Evolutionary conservation across 1,140 invertebrate species (phyloP), one percentile per base, ranked within the genome.

Genomic region (Sycobia sp.): DNA sequence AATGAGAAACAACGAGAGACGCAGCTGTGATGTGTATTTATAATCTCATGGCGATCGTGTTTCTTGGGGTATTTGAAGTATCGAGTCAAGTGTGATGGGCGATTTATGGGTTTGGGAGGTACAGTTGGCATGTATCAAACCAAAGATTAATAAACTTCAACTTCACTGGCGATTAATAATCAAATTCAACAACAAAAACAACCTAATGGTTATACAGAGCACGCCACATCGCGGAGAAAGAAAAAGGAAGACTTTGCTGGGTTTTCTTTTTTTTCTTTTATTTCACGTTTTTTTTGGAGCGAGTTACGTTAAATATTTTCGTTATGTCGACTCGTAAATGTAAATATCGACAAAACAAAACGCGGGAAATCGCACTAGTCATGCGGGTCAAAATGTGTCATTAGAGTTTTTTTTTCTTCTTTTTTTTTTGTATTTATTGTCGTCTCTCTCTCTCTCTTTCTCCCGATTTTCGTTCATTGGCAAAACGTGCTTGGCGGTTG

Each of bases 161-260:
- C 65, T 69, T 65, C 69, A 69, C 51, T 70, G 69, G 65, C 67
- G 56, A 74, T 71, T 73, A 71, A 72, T 68, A 54, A 55, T 70
- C 68, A 65, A 66, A 56, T 55, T 66, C 56, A 53, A 67, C 70
- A 64, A 36, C 29, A 69, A 51, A 67, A 69, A 62, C 13, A 43
- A 68, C 62, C 49, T 58, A 67, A 68, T 23, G 63, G 65, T 70
- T 67, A n/a, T n/a, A 68, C 60, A 64, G 67, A 70, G 46, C 60
- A 67, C 64, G 63, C 68, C 41, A 65, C 69, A 25, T 50, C n/a
- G 27, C 55, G 61, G 65, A 68, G 65, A 65, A 57, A 53, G 66
- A 69, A 62, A 65, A 59, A 57, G 38, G 49, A 41, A 60, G 47
- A 66, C 63, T 25, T 11, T 16, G 29, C n/a, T n/a, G n/a, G n/a